Percentiles rank a stretch among this genome's conserved stretches.
Evolutionary conservation across 2,113 vertebrate species (phyloP).

Genomic region (Zeus faber): DNA sequence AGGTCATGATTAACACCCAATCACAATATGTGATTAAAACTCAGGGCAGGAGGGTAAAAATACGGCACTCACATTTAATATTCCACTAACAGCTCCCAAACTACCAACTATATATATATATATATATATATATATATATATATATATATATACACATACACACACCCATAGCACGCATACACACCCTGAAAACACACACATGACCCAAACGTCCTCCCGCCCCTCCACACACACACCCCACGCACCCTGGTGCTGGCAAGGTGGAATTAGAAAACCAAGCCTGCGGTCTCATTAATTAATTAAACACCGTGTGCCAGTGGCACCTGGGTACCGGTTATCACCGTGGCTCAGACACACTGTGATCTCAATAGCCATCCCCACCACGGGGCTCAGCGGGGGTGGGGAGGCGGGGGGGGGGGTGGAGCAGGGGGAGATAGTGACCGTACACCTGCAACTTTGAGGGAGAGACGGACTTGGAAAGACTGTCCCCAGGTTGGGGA

Average conservation of each 20-base stretch:
- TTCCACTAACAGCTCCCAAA: constrained; percentile 72
- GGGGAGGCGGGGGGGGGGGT: background rate
- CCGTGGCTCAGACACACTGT: constrained; percentile 69
- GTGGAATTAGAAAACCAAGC: constrained; percentile 74
- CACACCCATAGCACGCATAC: constrained; percentile 49
- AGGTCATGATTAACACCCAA: constrained; percentile 68
- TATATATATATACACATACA: constrained; percentile 33
- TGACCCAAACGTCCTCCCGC: constrained; percentile 65
- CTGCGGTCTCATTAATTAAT: constrained; percentile 77
- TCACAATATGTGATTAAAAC: constrained; percentile 69
- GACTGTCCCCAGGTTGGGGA: background rate
- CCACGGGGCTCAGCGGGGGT: constrained; percentile 59
- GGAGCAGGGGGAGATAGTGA: background rate
- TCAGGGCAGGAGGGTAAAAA: constrained; percentile 64
- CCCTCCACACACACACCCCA: constrained; percentile 45
- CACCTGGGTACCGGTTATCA: constrained; percentile 73
- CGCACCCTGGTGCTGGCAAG: constrained; percentile 44
- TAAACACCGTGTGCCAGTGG: constrained; percentile 67
- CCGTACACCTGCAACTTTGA: constrained; percentile 39
- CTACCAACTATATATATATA: constrained; percentile 76
- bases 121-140: constrained; percentile 53
- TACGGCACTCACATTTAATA: constrained; percentile 73
- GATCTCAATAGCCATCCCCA: constrained; percentile 65
- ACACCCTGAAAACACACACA: constrained; percentile 62
- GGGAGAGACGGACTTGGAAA: constrained; percentile 31